These are phyloP conservation scores for Galleria mellonella DNA, from an alignment of 1,140 invertebrate genomes.

Conservation along the genomic window DNA sequence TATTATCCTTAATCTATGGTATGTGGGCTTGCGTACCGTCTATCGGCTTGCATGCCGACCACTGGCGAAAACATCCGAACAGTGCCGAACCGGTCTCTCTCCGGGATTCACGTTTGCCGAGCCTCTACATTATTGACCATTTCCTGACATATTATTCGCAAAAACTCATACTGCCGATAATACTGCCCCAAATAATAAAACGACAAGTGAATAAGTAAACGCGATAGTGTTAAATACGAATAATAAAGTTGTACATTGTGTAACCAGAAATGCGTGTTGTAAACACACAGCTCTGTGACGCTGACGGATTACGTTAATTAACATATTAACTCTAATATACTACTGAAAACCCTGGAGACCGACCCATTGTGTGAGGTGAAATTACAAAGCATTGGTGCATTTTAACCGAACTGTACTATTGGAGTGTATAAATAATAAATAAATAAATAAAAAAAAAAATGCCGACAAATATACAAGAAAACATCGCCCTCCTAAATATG, in stretches of 20 bases:
- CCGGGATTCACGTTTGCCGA: conserved; percentile 36
- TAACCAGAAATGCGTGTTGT: conserved; percentile 18
- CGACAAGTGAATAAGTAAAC: conserved; percentile 27
- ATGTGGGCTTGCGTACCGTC: too few relatives aligned
- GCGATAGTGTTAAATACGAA: conserved; percentile 23
- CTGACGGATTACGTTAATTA: conserved; percentile 39
- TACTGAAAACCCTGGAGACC: not conserved
- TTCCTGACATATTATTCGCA: conserved; percentile 41
- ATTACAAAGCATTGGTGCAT: not conserved
- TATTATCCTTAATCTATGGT: too few relatives aligned
- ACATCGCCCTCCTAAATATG: conserved; percentile 63
- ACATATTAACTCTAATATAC: conserved; percentile 1
- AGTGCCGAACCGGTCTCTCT: conserved; percentile 48
- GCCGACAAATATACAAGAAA: conserved; percentile 61
- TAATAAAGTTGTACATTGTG: conserved; percentile 12
- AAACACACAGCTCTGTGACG: conserved; percentile 12
- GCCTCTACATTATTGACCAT: conserved; percentile 56
- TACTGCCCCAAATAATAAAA: conserved; percentile 21
- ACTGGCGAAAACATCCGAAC: conserved; percentile 45
- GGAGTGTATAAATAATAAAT: not conserved
- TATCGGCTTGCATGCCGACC: conserved; percentile 21
- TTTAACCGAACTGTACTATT: not conserved
- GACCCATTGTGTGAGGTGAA: not conserved
- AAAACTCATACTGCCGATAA: conserved; percentile 24
- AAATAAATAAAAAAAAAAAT: conserved; percentile 25